Conservation (phyloP, 2,113 vertebrate species). For the Larimichthys crocea region DNA sequence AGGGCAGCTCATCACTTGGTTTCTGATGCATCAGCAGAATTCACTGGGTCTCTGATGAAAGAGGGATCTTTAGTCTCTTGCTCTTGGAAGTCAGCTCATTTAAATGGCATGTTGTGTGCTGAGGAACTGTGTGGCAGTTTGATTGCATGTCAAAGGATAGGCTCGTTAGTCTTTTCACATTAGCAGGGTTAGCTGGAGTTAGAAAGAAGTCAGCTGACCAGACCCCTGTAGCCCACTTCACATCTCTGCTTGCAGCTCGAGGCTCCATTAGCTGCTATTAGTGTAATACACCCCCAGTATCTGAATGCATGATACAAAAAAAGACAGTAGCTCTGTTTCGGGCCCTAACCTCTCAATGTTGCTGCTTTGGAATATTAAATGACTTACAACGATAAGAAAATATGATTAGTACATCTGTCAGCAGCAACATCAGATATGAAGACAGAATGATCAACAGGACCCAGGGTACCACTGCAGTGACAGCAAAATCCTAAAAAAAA, state of each 20-base stretch:
- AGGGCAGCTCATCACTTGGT: conserved; percentile 15
- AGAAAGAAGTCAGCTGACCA: not conserved
- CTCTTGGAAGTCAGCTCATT: not conserved
- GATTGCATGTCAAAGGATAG: not conserved
- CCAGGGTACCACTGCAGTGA: too few relatives aligned
- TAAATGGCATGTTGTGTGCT: not conserved
- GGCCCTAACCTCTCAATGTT: too few relatives aligned
- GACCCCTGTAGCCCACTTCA: not conserved
- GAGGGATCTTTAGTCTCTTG: not conserved
- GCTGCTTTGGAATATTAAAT: too few relatives aligned
- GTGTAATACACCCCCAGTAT: too few relatives aligned
- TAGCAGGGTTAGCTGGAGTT: too few relatives aligned
- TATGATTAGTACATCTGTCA: too few relatives aligned
- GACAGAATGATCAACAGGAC: too few relatives aligned
- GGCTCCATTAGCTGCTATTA: not conserved
- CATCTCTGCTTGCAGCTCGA: not conserved
- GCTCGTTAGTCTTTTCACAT: not conserved
- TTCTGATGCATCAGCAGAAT: conserved; percentile 42
- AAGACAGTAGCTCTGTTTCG: too few relatives aligned
- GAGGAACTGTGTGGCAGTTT: conserved; percentile 1
- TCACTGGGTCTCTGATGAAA: not conserved
- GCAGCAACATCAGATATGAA: too few relatives aligned
- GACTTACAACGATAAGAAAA: too few relatives aligned
- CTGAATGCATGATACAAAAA: too few relatives aligned
- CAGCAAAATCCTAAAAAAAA: too few relatives aligned